These are phyloP conservation scores for Natator depressus DNA, from an alignment of 2,113 vertebrate genomes.

Conservation along the genomic window DNA sequence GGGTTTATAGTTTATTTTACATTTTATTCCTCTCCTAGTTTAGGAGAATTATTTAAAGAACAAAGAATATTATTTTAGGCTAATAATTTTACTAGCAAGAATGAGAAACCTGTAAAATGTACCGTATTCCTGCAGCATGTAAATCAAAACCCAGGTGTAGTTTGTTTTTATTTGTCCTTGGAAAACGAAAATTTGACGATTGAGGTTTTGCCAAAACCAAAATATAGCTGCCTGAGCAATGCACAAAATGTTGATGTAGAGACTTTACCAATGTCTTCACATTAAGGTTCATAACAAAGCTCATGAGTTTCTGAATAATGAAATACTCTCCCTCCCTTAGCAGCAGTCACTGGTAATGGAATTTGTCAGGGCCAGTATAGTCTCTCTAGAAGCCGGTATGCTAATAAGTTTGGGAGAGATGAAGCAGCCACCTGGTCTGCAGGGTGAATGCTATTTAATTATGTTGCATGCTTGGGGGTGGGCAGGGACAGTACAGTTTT, in stretches of 20 bases:
- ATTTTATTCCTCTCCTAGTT: neutral
- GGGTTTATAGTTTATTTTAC: neutral
- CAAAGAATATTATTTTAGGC: neutral
- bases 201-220: neutral
- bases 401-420: neutral
- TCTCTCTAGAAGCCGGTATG: neutral
- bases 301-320: neutral
- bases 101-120: neutral
- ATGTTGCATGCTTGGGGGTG: neutral
- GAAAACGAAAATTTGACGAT: neutral
- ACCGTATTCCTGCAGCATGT: neutral
- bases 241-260: neutral
- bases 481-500: too few relatives aligned
- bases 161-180: neutral
- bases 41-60: neutral
- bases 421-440: neutral
- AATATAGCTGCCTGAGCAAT: neutral
- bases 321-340: rapidly evolving
- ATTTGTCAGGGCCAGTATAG: neutral
- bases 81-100: neutral
- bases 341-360: neutral
- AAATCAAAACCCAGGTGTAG: neutral
- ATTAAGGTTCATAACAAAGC: neutral
- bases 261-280: neutral
- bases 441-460: neutral